A percentile compares a stretch with the other conserved stretches of the same genome.
These are phyloP conservation scores for Dendroctonus valens DNA, from an alignment of 1,140 invertebrate genomes.

Conservation along the genomic window DNA sequence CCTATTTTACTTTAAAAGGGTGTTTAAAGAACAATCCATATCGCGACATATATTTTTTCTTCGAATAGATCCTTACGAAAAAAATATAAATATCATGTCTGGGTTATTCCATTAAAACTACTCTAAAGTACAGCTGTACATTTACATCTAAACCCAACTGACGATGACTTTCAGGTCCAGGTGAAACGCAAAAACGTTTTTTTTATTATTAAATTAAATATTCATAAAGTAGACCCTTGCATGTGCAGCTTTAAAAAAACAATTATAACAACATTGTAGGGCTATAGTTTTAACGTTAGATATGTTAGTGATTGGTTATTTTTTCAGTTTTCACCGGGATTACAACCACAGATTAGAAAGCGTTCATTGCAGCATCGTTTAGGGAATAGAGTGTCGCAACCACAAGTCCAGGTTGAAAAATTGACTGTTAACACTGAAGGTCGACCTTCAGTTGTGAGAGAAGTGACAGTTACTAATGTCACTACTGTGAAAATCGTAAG, in stretches of 20 bases:
- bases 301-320: neutral
- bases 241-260: neutral
- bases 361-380: conserved; percentile 11
- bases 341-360: neutral
- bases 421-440: conserved; percentile 6
- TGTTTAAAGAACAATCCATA: too few species aligned
- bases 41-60: too few species aligned
- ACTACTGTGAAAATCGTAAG: conserved; percentile 25
- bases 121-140: too few species aligned
- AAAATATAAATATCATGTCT: too few species aligned
- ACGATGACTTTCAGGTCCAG: too few species aligned
- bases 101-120: too few species aligned
- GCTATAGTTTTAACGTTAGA: neutral
- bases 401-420: neutral
- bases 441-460: conserved; percentile 16
- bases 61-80: too few species aligned
- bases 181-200: too few species aligned
- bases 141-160: too few species aligned
- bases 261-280: neutral
- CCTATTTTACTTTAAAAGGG: too few species aligned
- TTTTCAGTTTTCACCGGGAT: neutral
- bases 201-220: too few species aligned
- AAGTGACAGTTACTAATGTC: conserved; percentile 14
- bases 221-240: neutral
- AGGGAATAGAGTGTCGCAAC: conserved; percentile 1